Evolutionary conservation across 2,888 invertebrate species (phyloP).

Genomic region (Epistrophe eligans): DNA sequence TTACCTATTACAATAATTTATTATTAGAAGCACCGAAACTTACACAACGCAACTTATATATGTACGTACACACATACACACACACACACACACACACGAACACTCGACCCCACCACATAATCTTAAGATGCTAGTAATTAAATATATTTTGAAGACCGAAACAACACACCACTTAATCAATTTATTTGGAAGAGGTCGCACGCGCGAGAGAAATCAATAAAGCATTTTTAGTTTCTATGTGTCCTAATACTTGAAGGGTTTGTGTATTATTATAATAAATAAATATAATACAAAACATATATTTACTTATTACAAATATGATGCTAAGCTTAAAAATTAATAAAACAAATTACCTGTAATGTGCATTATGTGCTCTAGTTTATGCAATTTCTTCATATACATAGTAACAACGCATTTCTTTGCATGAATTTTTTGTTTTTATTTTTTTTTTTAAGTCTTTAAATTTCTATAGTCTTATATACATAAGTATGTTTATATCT

Average conservation of each 20-base stretch:
- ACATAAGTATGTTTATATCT: background rate
- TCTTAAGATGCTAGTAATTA: slow-evolving; percentile 28
- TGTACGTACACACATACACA: slow-evolving; percentile 22
- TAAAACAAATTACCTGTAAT: background rate
- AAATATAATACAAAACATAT: slow-evolving; percentile 43
- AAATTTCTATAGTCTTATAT: background rate
- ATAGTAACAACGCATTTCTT: slow-evolving; percentile 61
- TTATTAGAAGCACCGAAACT: slow-evolving; percentile 37
- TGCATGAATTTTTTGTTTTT: slow-evolving; percentile 19
- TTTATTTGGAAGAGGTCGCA: background rate
- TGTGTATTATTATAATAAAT: slow-evolving; percentile 36
- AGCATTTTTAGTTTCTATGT: slow-evolving; percentile 53
- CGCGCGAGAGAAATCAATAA: slow-evolving; percentile 36
- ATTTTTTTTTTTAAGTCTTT: slow-evolving; percentile 27
- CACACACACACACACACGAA: slow-evolving; percentile 6
- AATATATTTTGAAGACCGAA: slow-evolving; percentile 14
- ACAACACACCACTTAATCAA: slow-evolving; percentile 19
- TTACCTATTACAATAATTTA: slow-evolving; percentile 22
- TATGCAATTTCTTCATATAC: slow-evolving; percentile 65
- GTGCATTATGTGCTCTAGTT: slow-evolving; percentile 49
- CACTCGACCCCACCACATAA: slow-evolving; percentile 50
- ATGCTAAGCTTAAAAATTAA: slow-evolving; percentile 38
- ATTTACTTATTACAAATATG: slow-evolving; percentile 59
- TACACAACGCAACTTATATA: slow-evolving; percentile 17
- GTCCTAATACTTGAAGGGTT: slow-evolving; percentile 26